Percentiles rank a stretch among this genome's conserved stretches.
phyloP scores from a whole-genome alignment of 2,797 vertebrate species.

The Chaetophractus vellerosus region DNA sequence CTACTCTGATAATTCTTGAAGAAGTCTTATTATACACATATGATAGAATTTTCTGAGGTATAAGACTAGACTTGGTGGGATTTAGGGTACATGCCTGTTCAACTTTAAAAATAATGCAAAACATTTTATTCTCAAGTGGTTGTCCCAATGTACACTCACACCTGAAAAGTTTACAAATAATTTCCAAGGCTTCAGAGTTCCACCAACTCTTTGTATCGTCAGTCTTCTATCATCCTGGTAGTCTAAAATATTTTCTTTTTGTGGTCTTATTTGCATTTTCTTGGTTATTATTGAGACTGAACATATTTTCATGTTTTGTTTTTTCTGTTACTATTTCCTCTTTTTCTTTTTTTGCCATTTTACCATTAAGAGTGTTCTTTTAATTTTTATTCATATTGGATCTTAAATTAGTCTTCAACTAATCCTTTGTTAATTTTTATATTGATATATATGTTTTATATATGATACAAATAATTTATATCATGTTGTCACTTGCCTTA shows the following conservation, averaged over 20 bases:
- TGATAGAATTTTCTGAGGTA: background rate
- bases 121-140: slow-evolving; percentile 11
- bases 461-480: background rate
- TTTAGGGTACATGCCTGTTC: background rate
- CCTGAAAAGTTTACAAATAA: background rate
- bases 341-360: background rate
- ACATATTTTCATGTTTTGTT: background rate
- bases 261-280: background rate
- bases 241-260: background rate
- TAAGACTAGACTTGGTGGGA: background rate
- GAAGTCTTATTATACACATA: background rate
- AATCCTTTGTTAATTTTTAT: background rate
- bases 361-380: background rate
- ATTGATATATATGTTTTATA: background rate
- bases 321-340: background rate
- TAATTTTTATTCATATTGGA: background rate
- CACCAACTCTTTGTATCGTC: background rate
- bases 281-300: background rate
- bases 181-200: background rate
- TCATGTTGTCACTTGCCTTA: slow-evolving; percentile 19
- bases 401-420: background rate
- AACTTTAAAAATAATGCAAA: background rate
- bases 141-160: background rate
- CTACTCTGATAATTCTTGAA: background rate
- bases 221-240: background rate